A percentile compares a stretch with the other conserved stretches of the same genome.
Evolutionary conservation across 92 coral and sea anemone species (phyloP).

Genomic region (Heteractis magnifica): DNA sequence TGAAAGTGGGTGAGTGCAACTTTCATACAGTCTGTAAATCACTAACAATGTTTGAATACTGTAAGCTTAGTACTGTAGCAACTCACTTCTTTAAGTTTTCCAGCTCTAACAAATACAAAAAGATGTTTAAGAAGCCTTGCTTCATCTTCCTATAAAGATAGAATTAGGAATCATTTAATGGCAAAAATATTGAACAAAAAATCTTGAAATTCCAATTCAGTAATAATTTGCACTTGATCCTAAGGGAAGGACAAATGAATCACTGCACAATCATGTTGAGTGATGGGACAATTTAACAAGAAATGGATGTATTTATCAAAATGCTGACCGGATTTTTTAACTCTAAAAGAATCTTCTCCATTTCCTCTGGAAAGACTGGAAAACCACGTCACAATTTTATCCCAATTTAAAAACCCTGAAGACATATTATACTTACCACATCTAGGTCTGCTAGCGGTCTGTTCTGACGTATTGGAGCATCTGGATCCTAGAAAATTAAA

Average conservation of each 20-base stretch:
- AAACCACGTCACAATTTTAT: not conserved
- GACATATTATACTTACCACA: conserved; percentile 47
- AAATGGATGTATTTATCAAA: no score
- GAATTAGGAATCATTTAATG: not conserved
- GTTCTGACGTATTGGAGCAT: conserved; percentile 95
- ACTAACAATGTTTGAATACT: not conserved
- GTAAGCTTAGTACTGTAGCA: not conserved
- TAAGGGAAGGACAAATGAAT: no score
- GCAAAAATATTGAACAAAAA: not conserved
- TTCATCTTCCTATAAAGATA: conserved; percentile 82
- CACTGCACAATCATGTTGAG: no score
- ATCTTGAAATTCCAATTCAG: not conserved
- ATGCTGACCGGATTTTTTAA: no score
- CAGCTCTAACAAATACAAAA: conserved; percentile 89
- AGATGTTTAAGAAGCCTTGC: conserved; percentile 80
- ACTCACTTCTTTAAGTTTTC: conserved; percentile 85
- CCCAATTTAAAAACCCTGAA: not conserved
- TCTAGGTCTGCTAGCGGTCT: conserved; percentile 92
- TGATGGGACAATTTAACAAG: no score
- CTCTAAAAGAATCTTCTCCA: no score
- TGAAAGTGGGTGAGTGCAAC: not conserved
- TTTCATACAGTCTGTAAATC: not conserved
- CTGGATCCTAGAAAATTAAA: conserved; percentile 69
- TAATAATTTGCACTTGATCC: no score
- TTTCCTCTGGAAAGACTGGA: not conserved